Conservation (phyloP, 1,140 invertebrate species). For the Limonius californicus region DNA sequence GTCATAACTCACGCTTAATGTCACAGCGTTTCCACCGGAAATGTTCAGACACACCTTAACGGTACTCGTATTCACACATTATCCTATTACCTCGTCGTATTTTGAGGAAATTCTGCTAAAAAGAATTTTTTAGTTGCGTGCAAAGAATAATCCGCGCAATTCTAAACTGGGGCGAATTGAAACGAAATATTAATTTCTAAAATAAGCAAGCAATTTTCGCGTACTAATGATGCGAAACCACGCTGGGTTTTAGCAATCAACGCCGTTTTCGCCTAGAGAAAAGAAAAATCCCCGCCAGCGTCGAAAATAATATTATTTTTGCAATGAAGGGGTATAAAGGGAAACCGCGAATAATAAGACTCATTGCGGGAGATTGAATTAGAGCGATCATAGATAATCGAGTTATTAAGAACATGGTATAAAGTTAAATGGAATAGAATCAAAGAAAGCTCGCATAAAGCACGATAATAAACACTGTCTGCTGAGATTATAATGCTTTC, state of each 20-base stretch:
- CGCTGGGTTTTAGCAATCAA: no score
- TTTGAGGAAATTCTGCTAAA: background rate
- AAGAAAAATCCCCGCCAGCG: no score
- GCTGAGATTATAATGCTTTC: constrained; percentile 28
- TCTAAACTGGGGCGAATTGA: no score
- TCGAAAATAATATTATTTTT: background rate
- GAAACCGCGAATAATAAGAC: constrained; percentile 4
- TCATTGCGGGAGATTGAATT: constrained; percentile 19
- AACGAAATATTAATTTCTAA: no score
- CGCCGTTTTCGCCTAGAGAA: no score
- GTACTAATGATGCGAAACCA: no score
- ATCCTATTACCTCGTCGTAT: constrained; percentile 13
- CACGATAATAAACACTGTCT: constrained; percentile 29
- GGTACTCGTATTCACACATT: constrained; percentile 25
- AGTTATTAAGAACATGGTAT: constrained; percentile 31
- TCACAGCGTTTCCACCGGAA: constrained; percentile 30
- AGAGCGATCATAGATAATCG: constrained; percentile 24
- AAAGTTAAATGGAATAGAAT: constrained; percentile 31
- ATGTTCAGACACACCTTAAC: constrained; percentile 27
- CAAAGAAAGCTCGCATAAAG: constrained; percentile 32
- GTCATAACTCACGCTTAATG: constrained; percentile 38
- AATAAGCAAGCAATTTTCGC: no score
- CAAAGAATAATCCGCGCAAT: no score
- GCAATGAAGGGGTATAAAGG: background rate
- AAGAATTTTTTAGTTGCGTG: no score